These are phyloP conservation scores for Tachysurus vachellii DNA, from an alignment of 2,113 vertebrate species.

Conservation along the genomic window DNA sequence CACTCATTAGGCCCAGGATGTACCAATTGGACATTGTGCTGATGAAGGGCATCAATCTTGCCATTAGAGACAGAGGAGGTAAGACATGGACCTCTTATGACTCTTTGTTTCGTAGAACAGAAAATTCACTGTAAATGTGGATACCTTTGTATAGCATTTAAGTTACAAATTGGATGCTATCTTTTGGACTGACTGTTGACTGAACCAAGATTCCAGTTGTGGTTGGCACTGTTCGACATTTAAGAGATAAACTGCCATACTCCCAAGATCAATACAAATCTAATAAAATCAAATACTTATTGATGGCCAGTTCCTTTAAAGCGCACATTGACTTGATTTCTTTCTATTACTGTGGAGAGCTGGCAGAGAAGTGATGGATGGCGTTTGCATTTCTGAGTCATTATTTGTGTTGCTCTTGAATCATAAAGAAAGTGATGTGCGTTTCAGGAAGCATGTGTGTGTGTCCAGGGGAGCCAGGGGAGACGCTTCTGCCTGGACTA, in stretches of 20 bases:
- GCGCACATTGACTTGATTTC: slow-evolving; percentile 2
- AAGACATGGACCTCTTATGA: slow-evolving; percentile 39
- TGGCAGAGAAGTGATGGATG: slow-evolving; percentile 28
- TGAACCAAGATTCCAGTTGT: neutral
- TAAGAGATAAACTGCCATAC: neutral
- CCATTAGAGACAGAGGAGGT: slow-evolving; percentile 92
- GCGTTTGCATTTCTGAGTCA: slow-evolving; percentile 19
- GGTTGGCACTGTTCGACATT: neutral
- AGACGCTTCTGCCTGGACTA: slow-evolving; percentile 20
- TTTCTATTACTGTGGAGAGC: slow-evolving; percentile 21
- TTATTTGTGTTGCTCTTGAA: slow-evolving; percentile 33
- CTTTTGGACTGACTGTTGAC: neutral
- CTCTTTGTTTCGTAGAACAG: neutral
- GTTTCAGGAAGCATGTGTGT: slow-evolving; percentile 5
- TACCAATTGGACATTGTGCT: slow-evolving; percentile 91
- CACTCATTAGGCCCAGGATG: slow-evolving; percentile 78
- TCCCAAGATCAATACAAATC: neutral
- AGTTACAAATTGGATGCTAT: neutral
- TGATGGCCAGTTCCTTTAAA: neutral
- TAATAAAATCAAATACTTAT: neutral
- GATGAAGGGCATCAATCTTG: slow-evolving; percentile 88
- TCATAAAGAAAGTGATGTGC: slow-evolving; percentile 8
- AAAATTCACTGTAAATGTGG: neutral
- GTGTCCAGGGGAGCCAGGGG: neutral
- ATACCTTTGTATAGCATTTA: neutral